These are phyloP conservation scores for Lerista edwardsae DNA, from an alignment of 2,797 vertebrate species.

Conservation along the genomic window DNA sequence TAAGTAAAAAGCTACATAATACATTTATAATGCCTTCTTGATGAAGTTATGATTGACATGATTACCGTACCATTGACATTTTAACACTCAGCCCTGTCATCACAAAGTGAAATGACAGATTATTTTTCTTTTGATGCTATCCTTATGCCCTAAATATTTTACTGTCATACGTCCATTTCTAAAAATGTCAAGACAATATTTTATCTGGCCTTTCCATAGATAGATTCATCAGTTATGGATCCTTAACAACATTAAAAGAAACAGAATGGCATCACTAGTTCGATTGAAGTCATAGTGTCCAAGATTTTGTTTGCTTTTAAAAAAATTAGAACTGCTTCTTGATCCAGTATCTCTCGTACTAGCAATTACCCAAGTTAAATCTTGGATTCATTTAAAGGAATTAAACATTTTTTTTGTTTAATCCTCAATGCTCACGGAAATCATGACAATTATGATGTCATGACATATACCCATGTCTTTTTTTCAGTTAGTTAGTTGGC, in stretches of 20 bases:
- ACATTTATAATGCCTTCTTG: neutral
- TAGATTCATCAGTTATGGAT: conserved; percentile 30
- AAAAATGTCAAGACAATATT: conserved; percentile 65
- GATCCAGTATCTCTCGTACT: conserved; percentile 1
- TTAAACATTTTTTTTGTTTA: conserved; percentile 51
- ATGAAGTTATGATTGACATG: conserved; percentile 11
- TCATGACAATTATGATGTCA: conserved; percentile 28
- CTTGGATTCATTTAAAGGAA: conserved; percentile 48
- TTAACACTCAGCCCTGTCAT: conserved; percentile 29
- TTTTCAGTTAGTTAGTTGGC: no score
- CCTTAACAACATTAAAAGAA: neutral
- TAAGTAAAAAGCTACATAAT: neutral
- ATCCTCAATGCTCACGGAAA: conserved; percentile 56
- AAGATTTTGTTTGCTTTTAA: conserved; percentile 12
- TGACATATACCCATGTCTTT: neutral
- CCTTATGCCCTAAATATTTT: conserved; percentile 44
- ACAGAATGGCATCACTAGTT: neutral
- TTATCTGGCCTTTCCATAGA: conserved; percentile 59
- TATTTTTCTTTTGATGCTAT: conserved; percentile 23
- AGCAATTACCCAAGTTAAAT: conserved; percentile 33
- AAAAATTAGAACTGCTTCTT: conserved; percentile 43
- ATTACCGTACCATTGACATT: conserved; percentile 43
- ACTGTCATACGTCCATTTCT: conserved; percentile 41
- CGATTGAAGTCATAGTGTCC: neutral
- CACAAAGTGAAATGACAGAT: conserved; percentile 9